These are phyloP conservation scores for Saxicola maurus DNA, from an alignment of 2,797 vertebrate genomes.

Conservation along the genomic window DNA sequence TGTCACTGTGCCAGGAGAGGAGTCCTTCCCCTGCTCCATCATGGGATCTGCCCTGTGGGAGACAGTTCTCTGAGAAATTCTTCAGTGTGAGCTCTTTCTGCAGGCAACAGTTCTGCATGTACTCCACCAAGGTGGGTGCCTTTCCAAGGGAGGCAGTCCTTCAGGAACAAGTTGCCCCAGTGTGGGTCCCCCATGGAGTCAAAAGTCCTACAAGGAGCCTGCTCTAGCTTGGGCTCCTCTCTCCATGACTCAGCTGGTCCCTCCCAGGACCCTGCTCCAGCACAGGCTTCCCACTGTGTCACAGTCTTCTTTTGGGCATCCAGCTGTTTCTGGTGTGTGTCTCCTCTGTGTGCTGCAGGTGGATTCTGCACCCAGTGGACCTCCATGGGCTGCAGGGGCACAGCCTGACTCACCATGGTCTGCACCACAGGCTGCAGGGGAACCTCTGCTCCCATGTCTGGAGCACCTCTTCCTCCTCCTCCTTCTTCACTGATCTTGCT, in stretches of 20 bases:
- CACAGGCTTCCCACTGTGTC: accelerated
- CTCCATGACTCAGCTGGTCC: not conserved
- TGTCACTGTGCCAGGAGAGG: accelerated
- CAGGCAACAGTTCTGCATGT: not conserved
- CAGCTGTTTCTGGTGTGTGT: not conserved
- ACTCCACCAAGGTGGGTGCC: not conserved
- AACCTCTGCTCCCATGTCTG: accelerated
- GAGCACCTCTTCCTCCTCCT: not conserved
- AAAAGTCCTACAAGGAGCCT: not conserved
- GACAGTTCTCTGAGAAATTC: not conserved
- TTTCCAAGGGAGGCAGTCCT: accelerated
- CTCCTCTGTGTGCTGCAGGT: not conserved
- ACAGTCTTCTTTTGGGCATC: not conserved
- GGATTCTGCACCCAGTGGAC: not conserved
- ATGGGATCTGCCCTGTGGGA: not conserved
- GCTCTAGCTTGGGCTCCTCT: not conserved
- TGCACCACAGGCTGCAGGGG: not conserved
- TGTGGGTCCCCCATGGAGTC: accelerated
- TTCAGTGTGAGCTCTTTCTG: not conserved
- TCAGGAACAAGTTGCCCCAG: not conserved
- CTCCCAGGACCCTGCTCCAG: not conserved
- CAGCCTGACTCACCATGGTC: not conserved
- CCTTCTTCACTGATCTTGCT: too few relatives aligned
- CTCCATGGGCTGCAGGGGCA: not conserved
- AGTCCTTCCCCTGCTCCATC: not conserved